Conservation (phyloP, 2,888 invertebrate species). For the Napeogenes sylphis region DNA sequence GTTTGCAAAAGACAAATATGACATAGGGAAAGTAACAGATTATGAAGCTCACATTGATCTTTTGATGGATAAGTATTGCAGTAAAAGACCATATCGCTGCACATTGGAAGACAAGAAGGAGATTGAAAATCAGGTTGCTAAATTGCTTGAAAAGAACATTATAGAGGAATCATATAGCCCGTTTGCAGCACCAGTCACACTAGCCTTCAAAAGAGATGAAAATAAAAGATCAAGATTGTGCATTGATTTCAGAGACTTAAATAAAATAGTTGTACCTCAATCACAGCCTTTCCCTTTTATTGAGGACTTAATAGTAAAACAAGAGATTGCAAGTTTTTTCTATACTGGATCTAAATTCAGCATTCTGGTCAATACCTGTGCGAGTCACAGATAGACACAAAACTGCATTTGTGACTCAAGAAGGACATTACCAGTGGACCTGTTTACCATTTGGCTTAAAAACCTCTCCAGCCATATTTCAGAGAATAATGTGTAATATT, state of each 20-base stretch:
- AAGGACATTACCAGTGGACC: background rate
- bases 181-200: slow-evolving; percentile 28
- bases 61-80: slow-evolving; percentile 27
- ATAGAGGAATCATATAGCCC: slow-evolving; percentile 31
- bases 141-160: slow-evolving; percentile 25
- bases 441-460: background rate
- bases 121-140: background rate
- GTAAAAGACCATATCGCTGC: slow-evolving; percentile 28
- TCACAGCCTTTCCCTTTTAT: slow-evolving; percentile 39
- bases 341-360: slow-evolving; percentile 11
- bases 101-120: slow-evolving; percentile 20
- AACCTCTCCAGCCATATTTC: background rate
- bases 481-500: background rate
- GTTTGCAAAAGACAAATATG: slow-evolving; percentile 27
- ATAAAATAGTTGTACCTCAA: slow-evolving; percentile 35
- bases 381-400: slow-evolving; percentile 12
- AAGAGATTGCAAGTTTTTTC: slow-evolving; percentile 38
- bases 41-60: slow-evolving; percentile 28
- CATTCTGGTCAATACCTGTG: slow-evolving; percentile 11
- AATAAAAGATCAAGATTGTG: slow-evolving; percentile 33
- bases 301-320: slow-evolving; percentile 44
- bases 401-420: slow-evolving; percentile 13
- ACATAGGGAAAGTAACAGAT: slow-evolving; percentile 20
- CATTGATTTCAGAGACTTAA: slow-evolving; percentile 34
- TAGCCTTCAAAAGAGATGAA: slow-evolving; percentile 32